Conservation (phyloP, 2,888 invertebrate genomes). For the Netelia virgata region DNA sequence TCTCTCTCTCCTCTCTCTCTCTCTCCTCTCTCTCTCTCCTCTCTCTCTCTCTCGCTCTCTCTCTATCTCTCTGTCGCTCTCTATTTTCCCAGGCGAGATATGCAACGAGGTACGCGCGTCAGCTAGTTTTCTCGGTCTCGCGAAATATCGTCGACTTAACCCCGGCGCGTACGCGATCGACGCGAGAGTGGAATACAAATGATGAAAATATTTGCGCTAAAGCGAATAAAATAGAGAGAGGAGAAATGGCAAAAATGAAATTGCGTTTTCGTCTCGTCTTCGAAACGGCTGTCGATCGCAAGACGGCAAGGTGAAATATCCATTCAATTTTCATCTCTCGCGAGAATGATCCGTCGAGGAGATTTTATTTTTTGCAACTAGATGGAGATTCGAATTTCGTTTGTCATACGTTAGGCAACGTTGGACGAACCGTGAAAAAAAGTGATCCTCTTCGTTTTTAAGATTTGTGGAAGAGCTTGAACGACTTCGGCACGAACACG, state of each 20-base stretch:
- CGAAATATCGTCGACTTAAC: constrained; percentile 28
- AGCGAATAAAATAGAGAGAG: constrained; percentile 27
- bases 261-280: not conserved
- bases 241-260: not conserved
- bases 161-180: constrained; percentile 49
- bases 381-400: too few relatives aligned
- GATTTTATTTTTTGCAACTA: not conserved
- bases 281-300: not conserved
- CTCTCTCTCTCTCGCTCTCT: too few relatives aligned
- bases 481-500: too few relatives aligned
- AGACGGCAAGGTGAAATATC: not conserved
- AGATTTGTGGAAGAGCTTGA: too few relatives aligned
- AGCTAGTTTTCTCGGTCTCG: constrained; percentile 27
- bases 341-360: not conserved
- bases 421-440: too few relatives aligned
- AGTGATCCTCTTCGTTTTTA: too few relatives aligned
- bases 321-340: not conserved
- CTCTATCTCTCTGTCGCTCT: too few relatives aligned
- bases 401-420: too few relatives aligned
- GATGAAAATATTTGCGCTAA: constrained; percentile 37
- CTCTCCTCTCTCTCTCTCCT: too few relatives aligned
- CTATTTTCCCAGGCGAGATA: not conserved
- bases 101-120: constrained; percentile 26
- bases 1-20: too few relatives aligned
- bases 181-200: constrained; percentile 43